Evolutionary conservation across 2,113 vertebrate species (phyloP).

Genomic region (Lanius collurio): DNA sequence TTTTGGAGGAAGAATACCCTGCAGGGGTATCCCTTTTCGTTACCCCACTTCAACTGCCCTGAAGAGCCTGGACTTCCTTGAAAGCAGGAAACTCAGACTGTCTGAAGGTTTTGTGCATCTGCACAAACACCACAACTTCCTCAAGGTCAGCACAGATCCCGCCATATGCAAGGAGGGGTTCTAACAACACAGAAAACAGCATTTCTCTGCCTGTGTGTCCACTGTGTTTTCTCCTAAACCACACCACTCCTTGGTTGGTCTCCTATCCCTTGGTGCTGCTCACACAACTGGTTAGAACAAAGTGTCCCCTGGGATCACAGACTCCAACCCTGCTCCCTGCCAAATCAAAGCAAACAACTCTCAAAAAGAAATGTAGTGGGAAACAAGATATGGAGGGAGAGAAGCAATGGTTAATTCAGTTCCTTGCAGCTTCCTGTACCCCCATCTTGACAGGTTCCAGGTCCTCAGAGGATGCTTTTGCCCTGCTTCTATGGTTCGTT

Average conservation of each 20-base stretch:
- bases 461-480: not conserved
- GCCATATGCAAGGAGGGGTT: not conserved
- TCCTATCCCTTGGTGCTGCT: not conserved
- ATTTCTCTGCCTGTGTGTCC: not conserved
- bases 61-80: not conserved
- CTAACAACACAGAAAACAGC: not conserved
- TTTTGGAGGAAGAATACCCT: not conserved
- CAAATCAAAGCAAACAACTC: not conserved
- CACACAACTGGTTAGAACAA: not conserved
- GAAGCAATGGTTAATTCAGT: not conserved
- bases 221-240: not conserved
- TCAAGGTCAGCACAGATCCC: not conserved
- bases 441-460: not conserved
- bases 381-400: not conserved
- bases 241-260: not conserved
- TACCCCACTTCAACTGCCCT: not conserved
- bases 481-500: not conserved
- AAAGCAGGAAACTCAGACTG: not conserved
- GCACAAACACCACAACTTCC: not conserved
- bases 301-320: not conserved
- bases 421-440: not conserved
- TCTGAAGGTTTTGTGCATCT: not conserved
- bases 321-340: accelerated
- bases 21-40: not conserved
- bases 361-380: not conserved